Percentiles rank a stretch among this genome's conserved stretches.
Conservation (phyloP, 2,888 invertebrate genomes). For the Trachelus troglodyta region DNA sequence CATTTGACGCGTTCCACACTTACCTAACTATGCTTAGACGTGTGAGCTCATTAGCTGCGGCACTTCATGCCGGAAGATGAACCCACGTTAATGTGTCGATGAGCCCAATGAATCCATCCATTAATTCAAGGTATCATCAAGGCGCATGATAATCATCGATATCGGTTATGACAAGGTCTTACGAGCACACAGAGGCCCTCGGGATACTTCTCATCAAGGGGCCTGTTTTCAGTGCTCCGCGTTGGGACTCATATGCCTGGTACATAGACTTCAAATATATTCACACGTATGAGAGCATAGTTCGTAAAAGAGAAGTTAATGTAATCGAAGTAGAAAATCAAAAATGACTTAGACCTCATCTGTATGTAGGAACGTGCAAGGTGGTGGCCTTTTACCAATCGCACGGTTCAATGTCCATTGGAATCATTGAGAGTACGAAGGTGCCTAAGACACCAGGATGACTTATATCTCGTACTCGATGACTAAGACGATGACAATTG, state of each 20-base stretch:
- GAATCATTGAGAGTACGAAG: background rate
- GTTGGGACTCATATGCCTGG: background rate
- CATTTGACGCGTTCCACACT: background rate
- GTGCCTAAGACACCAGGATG: background rate
- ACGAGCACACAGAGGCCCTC: background rate
- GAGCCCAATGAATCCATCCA: background rate
- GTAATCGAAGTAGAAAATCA: background rate
- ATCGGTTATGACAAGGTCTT: background rate
- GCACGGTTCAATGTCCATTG: conserved; percentile 35
- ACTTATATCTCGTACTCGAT: background rate
- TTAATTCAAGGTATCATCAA: background rate
- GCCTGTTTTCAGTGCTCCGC: background rate
- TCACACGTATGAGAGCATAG: background rate
- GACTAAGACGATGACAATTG: background rate
- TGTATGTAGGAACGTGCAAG: background rate
- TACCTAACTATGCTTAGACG: conserved; percentile 16
- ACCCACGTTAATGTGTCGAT: conserved; percentile 4
- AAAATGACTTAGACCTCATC: background rate
- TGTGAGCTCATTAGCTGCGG: conserved; percentile 40
- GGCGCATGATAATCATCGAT: conserved; percentile 41
- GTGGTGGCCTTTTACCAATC: background rate
- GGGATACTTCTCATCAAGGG: background rate
- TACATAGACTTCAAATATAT: background rate
- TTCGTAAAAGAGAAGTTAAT: background rate
- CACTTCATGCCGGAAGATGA: conserved; percentile 45